phyloP scores from a whole-genome alignment of 2,113 vertebrate genomes.

The Donacobius atricapilla region DNA sequence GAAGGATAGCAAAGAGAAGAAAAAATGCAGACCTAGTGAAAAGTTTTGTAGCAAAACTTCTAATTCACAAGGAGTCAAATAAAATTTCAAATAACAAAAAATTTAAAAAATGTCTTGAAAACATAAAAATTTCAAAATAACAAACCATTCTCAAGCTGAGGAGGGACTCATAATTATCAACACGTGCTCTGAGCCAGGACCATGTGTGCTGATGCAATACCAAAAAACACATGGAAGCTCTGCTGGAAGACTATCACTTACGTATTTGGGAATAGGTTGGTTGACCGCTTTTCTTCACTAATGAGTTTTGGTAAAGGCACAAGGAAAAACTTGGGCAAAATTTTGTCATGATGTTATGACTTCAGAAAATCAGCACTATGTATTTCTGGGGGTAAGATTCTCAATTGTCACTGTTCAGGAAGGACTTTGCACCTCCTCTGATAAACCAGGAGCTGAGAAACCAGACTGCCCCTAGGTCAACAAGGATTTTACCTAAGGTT shows the following conservation, averaged over 20 bases:
- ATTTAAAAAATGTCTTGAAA: too few relatives aligned
- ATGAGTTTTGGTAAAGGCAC: neutral
- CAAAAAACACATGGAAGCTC: neutral
- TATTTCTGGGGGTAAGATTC: neutral
- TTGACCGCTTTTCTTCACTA: neutral
- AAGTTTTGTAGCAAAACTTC: neutral
- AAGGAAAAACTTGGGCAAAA: neutral
- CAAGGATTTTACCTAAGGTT: neutral
- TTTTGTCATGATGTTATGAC: rapidly evolving
- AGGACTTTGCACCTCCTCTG: neutral
- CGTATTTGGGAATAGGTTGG: neutral
- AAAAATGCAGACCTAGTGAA: neutral
- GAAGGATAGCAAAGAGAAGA: neutral
- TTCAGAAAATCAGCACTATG: neutral
- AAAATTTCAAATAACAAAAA: neutral
- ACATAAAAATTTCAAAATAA: neutral
- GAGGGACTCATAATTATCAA: neutral
- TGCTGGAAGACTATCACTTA: neutral
- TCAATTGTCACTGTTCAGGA: neutral
- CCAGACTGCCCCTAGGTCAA: neutral
- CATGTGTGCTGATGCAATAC: neutral
- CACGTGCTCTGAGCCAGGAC: neutral
- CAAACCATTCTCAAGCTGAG: neutral
- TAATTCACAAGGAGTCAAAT: neutral
- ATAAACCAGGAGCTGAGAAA: neutral